phyloP scores from a whole-genome alignment of 2,797 vertebrate species.

The Falco biarmicus region DNA sequence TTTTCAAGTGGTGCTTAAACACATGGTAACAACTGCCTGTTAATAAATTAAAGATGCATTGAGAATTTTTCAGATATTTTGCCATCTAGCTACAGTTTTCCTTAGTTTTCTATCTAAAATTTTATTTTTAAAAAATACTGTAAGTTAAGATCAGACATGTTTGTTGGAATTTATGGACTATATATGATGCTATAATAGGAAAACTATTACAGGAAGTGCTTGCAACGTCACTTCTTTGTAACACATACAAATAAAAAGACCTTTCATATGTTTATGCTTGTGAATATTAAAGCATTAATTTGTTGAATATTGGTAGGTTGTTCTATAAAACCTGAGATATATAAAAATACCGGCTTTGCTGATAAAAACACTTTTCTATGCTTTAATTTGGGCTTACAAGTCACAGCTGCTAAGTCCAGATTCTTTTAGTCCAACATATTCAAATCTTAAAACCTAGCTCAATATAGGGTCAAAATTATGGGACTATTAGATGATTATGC shows the following conservation, averaged over 20 bases:
- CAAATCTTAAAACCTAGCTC: neutral
- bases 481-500: neutral
- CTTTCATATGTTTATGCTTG: neutral
- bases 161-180: neutral
- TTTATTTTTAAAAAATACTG: neutral
- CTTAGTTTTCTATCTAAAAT: neutral
- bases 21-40: neutral
- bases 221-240: neutral
- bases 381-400: neutral
- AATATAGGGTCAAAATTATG: neutral
- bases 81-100: neutral
- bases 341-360: neutral
- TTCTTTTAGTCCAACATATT: neutral
- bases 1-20: constrained; percentile 9
- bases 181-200: neutral
- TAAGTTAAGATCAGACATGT: neutral
- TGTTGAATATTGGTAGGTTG: neutral
- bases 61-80: neutral
- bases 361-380: neutral
- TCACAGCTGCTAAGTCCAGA: neutral
- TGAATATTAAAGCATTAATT: neutral
- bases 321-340: neutral
- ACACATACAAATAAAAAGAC: neutral
- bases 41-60: neutral
- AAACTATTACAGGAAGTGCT: neutral